Conservation (phyloP, 2,113 vertebrate species). For the Elachura formosa region DNA sequence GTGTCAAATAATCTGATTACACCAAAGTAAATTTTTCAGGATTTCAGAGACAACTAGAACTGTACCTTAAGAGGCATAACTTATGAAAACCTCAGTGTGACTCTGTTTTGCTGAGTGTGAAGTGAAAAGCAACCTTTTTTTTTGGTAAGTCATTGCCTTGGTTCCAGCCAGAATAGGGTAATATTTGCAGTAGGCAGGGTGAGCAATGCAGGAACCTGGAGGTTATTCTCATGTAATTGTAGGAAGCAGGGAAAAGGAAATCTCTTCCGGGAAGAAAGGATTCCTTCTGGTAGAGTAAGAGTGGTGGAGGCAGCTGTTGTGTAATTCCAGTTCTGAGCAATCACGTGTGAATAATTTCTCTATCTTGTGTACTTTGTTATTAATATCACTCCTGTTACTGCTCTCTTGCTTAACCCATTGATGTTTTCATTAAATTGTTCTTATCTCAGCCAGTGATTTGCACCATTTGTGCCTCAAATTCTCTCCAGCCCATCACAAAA, state of each 20-base stretch:
- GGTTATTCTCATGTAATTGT: background rate
- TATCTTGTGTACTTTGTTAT: background rate
- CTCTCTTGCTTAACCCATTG: background rate
- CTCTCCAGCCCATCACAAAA: background rate
- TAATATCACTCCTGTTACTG: background rate
- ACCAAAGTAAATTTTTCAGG: background rate
- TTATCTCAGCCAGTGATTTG: background rate
- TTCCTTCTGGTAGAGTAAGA: background rate
- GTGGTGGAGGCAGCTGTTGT: background rate
- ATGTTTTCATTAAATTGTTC: background rate
- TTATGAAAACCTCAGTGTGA: background rate
- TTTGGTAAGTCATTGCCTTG: background rate
- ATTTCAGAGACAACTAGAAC: background rate
- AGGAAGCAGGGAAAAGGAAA: background rate
- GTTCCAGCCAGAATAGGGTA: background rate
- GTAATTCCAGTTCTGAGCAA: background rate
- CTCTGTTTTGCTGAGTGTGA: background rate
- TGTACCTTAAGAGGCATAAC: background rate
- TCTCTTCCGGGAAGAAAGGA: background rate
- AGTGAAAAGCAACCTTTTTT: background rate
- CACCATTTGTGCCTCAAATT: background rate
- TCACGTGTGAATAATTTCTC: background rate
- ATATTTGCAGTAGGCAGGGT: background rate
- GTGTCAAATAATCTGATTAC: background rate
- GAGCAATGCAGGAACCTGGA: rapidly evolving